These are phyloP conservation scores for Pitangus sulphuratus DNA, from an alignment of 2,797 vertebrate species.

Conservation along the genomic window DNA sequence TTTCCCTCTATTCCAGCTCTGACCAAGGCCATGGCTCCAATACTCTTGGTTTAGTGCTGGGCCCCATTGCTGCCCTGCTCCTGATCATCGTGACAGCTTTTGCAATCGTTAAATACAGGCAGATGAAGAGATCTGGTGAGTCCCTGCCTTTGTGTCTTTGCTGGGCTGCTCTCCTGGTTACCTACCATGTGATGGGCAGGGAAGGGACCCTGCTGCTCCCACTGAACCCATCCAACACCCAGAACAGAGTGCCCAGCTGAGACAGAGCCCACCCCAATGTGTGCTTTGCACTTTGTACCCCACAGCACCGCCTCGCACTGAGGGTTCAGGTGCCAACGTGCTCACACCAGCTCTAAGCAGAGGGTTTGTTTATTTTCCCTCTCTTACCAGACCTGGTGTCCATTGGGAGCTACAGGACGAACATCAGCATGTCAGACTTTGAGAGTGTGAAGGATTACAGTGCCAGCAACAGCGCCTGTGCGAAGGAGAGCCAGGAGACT, in stretches of 20 bases:
- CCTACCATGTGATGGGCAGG: accelerated
- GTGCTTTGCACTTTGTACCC: accelerated
- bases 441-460: slow-evolving; percentile 63
- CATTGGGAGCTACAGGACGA: slow-evolving; percentile 78
- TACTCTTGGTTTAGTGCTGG: neutral
- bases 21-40: neutral
- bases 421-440: slow-evolving; percentile 80
- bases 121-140: slow-evolving; percentile 75
- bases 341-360: accelerated
- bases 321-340: accelerated
- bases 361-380: neutral
- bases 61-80: slow-evolving; percentile 50
- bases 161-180: neutral
- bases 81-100: slow-evolving; percentile 27
- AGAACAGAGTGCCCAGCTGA: accelerated
- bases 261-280: accelerated
- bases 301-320: accelerated
- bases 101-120: slow-evolving; percentile 50
- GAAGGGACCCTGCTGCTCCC: neutral
- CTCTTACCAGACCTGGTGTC: slow-evolving; percentile 74
- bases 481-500: slow-evolving; percentile 58
- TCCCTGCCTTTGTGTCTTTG: neutral
- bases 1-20: slow-evolving; percentile 47
- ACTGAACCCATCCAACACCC: neutral
- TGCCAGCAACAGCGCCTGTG: slow-evolving; percentile 38